A percentile compares a stretch with the other conserved stretches of the same genome.
phyloP scores from a whole-genome alignment of 2,113 vertebrate genomes.

The Microtus montanus region DNA sequence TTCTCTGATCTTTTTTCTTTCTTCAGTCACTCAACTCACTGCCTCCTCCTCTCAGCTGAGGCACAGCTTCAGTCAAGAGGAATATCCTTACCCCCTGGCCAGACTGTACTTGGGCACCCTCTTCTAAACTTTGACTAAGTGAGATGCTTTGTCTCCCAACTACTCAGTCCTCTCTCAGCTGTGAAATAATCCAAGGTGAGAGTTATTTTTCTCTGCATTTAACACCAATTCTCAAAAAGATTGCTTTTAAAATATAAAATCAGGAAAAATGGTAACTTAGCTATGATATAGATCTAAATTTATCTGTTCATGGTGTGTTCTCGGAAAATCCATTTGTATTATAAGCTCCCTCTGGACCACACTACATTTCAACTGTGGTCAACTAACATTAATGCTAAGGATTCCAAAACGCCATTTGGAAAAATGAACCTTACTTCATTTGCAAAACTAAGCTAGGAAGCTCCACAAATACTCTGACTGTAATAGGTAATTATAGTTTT shows the following conservation, averaged over 20 bases:
- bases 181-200: background rate
- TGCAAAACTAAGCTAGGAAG: constrained; percentile 3
- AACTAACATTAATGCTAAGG: background rate
- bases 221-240: background rate
- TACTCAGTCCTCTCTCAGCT: background rate
- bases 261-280: background rate
- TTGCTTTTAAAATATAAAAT: background rate
- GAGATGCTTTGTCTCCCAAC: too few relatives aligned
- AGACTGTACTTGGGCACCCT: background rate
- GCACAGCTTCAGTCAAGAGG: background rate
- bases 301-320: background rate
- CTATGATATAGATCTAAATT: background rate
- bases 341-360: background rate
- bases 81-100: background rate
- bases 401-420: constrained; percentile 6
- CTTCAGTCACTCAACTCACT: background rate
- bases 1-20: background rate
- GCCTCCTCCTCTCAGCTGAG: background rate
- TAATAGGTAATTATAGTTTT: constrained; percentile 30
- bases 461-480: background rate
- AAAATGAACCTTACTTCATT: constrained; percentile 30
- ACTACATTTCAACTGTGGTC: background rate
- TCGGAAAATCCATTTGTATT: background rate
- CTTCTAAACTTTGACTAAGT: background rate
- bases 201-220: background rate